Evolutionary conservation across 2,888 invertebrate species (phyloP).

Genomic region (Torymus tubicola): DNA sequence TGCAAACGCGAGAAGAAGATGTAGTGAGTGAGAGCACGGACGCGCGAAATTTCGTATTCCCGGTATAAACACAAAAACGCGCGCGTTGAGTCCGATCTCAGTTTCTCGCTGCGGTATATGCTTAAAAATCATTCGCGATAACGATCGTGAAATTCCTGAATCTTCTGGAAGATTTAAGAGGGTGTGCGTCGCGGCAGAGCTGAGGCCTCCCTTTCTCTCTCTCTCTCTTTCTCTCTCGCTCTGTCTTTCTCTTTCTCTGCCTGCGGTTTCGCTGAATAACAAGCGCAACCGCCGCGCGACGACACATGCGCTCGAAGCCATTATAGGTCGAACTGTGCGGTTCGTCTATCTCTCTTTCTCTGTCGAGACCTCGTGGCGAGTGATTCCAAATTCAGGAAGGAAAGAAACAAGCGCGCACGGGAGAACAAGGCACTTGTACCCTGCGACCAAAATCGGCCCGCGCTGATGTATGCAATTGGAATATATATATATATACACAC

Average conservation of each 20-base stretch:
- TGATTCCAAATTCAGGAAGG: conserved; percentile 48
- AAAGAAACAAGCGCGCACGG: conserved; percentile 6
- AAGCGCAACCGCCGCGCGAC: conserved; percentile 19
- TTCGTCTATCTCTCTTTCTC: conserved; percentile 11
- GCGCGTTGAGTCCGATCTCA: neutral
- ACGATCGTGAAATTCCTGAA: conserved; percentile 51
- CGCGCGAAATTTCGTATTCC: conserved; percentile 50
- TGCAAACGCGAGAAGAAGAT: conserved; percentile 56
- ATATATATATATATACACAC: too few species aligned
- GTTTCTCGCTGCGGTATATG: neutral
- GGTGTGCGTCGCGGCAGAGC: neutral
- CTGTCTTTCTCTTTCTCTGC: conserved; percentile 7
- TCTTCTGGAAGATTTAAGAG: conserved; percentile 45
- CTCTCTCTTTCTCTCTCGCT: too few species aligned
- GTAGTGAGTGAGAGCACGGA: conserved; percentile 61
- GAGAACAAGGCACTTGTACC: neutral
- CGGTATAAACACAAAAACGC: conserved; percentile 13
- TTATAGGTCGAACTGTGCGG: neutral
- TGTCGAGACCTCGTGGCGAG: neutral
- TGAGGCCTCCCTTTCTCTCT: too few species aligned
- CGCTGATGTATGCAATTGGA: conserved; percentile 40
- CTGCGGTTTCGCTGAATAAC: conserved; percentile 44
- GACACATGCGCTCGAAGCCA: neutral
- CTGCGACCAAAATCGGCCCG: conserved; percentile 30
- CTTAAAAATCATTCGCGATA: conserved; percentile 52